Evolutionary conservation across 2,888 invertebrate species (phyloP).

Genomic region (Orchesella flavescens): DNA sequence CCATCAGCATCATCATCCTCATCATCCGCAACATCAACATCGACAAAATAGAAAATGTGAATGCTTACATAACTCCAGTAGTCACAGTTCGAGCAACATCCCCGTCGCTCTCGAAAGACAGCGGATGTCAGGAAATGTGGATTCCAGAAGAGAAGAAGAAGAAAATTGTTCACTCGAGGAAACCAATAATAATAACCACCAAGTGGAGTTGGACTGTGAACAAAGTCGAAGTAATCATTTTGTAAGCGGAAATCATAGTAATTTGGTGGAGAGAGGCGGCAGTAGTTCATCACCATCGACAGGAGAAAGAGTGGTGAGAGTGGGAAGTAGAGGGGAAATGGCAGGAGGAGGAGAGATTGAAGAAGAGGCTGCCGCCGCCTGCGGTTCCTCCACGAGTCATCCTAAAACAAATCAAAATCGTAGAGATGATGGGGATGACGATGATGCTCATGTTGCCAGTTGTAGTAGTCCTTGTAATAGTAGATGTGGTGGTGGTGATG

Average conservation of each 20-base stretch:
- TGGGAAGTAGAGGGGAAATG: slow-evolving; percentile 22
- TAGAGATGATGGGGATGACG: slow-evolving; percentile 1
- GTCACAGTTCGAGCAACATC: slow-evolving; percentile 48
- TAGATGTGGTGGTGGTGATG: slow-evolving; percentile 17
- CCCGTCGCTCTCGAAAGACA: slow-evolving; percentile 45
- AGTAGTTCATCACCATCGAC: slow-evolving; percentile 30
- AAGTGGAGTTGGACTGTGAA: slow-evolving; percentile 29
- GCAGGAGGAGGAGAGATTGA: slow-evolving; percentile 30
- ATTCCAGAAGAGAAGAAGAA: slow-evolving; percentile 38
- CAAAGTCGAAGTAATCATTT: slow-evolving; percentile 42
- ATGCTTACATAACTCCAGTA: slow-evolving; percentile 5
- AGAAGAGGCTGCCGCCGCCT: slow-evolving; percentile 38
- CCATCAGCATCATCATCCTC: slow-evolving; percentile 20
- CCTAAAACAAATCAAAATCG: slow-evolving; percentile 39
- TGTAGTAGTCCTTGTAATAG: slow-evolving; percentile 14
- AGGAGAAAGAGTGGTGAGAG: slow-evolving; percentile 33
- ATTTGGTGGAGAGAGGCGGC: slow-evolving; percentile 38
- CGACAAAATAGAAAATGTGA: slow-evolving; percentile 40
- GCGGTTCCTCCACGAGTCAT: slow-evolving; percentile 43
- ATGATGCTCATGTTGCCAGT: slow-evolving; percentile 29
- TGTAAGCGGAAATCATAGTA: slow-evolving; percentile 54
- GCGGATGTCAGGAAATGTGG: slow-evolving; percentile 46
- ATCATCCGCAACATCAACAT: slow-evolving; percentile 37
- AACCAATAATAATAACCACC: slow-evolving; percentile 50
- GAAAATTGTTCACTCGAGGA: slow-evolving; percentile 33